A percentile compares a stretch with the other conserved stretches of the same genome.
Evolutionary conservation across 2,888 invertebrate species (phyloP).

Genomic region (Limnephilus auricula): DNA sequence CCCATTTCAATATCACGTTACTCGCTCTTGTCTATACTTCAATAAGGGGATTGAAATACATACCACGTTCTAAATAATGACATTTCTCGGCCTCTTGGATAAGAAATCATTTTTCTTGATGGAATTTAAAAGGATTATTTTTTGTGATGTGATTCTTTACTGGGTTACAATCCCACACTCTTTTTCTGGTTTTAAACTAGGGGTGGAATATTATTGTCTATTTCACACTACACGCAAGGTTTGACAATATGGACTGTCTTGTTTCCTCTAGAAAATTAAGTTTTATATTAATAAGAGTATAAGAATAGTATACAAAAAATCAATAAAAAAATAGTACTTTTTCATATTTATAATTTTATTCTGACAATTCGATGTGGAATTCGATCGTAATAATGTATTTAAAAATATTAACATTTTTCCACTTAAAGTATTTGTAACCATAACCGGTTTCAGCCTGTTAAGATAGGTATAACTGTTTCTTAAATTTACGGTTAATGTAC

Average conservation of each 20-base stretch:
- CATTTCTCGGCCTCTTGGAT: slow-evolving; percentile 18
- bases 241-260: background rate
- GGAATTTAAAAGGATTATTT: background rate
- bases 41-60: slow-evolving; percentile 31
- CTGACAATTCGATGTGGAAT: too few species aligned
- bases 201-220: background rate
- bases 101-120: slow-evolving; percentile 18
- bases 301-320: too few species aligned
- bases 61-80: slow-evolving; percentile 31
- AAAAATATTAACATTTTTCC: too few species aligned
- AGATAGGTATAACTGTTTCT: too few species aligned
- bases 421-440: too few species aligned
- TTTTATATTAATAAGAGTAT: too few species aligned
- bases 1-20: slow-evolving; percentile 33
- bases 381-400: too few species aligned
- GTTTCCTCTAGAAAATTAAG: background rate
- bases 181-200: background rate
- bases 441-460: too few species aligned
- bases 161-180: background rate
- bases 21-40: background rate
- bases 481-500: too few species aligned
- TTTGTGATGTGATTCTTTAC: background rate
- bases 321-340: too few species aligned
- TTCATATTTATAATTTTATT: too few species aligned
- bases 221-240: background rate